Conservation (phyloP, 2,888 invertebrate species). For the Oscheius sp. region DNA sequence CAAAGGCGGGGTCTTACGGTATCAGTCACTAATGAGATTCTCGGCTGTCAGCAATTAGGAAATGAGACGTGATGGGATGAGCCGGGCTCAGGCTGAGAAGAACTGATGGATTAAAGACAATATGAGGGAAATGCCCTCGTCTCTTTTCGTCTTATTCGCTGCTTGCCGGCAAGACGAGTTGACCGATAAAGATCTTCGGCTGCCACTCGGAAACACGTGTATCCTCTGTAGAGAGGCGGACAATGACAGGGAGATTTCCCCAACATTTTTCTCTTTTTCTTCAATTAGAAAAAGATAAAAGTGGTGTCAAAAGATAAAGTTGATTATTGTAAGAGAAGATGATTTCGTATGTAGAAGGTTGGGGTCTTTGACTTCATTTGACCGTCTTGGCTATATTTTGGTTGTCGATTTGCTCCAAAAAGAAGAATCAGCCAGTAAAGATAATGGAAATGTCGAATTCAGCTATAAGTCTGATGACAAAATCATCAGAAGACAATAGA, state of each 20-base stretch:
- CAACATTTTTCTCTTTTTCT: no score
- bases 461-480: no score
- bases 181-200: constrained; percentile 12
- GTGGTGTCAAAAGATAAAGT: no score
- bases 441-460: no score
- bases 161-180: constrained; percentile 2
- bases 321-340: no score
- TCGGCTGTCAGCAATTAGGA: constrained; percentile 28
- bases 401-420: no score
- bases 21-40: constrained; percentile 6
- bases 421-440: no score
- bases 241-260: not conserved
- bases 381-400: no score
- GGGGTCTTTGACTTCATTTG: no score
- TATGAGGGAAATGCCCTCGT: not conserved
- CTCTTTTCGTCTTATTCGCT: not conserved
- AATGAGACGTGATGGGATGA: constrained; percentile 4
- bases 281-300: no score
- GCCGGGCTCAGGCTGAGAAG: not conserved
- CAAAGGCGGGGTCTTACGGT: not conserved
- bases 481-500: no score
- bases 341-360: no score
- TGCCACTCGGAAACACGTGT: constrained; percentile 24
- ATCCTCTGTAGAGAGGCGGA: not conserved
- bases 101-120: constrained; percentile 11